These are phyloP conservation scores for Hippocampus barbouri DNA, from an alignment of 2,113 vertebrate species.

Conservation along the genomic window DNA sequence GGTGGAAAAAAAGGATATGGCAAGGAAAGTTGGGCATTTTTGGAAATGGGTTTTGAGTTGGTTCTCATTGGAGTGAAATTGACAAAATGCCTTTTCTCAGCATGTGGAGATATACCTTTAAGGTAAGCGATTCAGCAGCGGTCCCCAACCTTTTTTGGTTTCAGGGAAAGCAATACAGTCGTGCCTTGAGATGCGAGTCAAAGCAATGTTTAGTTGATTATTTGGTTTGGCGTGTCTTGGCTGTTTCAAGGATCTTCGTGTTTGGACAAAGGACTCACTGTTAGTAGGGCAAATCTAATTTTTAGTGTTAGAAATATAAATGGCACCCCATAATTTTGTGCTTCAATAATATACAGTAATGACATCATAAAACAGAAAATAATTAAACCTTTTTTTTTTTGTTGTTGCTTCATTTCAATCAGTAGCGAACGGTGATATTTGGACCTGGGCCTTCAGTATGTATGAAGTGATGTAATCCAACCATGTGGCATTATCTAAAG, in stretches of 20 bases:
- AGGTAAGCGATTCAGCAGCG: background rate
- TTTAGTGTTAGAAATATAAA: too few relatives aligned
- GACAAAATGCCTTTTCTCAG: constrained; percentile 1
- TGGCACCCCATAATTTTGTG: too few relatives aligned
- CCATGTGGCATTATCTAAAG: too few relatives aligned
- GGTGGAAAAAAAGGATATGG: background rate
- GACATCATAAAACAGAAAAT: background rate
- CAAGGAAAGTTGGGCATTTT: background rate
- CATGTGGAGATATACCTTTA: constrained; percentile 5
- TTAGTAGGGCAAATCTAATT: too few relatives aligned
- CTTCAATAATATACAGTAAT: background rate
- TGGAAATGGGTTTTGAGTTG: background rate
- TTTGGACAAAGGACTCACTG: too few relatives aligned
- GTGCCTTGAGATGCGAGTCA: background rate
- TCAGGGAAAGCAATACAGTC: background rate
- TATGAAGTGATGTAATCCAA: too few relatives aligned
- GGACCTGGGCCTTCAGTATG: too few relatives aligned
- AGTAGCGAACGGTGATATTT: too few relatives aligned
- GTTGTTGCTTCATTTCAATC: background rate
- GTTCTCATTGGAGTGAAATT: background rate
- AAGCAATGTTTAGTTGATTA: background rate
- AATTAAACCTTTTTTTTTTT: background rate
- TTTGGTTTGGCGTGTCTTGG: background rate
- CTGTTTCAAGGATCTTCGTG: background rate
- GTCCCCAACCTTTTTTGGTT: background rate